Conservation (phyloP, 2,797 vertebrate genomes). For the Myotis daubentonii region DNA sequence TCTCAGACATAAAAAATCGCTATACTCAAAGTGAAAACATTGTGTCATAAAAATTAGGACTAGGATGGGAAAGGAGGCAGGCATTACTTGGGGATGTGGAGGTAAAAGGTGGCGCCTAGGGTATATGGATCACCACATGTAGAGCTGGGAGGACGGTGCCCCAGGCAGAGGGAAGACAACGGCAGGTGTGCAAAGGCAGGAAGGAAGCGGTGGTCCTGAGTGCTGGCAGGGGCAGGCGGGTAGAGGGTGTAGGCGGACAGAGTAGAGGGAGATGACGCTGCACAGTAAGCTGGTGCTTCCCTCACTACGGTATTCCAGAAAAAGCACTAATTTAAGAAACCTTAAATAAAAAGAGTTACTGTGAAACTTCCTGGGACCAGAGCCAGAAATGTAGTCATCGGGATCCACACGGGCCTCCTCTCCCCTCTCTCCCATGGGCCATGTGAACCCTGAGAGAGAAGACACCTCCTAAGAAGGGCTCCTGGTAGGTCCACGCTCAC, state of each 20-base stretch:
- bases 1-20: neutral
- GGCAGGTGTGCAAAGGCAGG: neutral
- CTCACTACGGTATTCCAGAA: too few species aligned
- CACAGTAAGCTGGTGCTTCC: neutral
- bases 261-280: neutral
- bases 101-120: neutral
- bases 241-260: fast-evolving
- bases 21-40: neutral
- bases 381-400: neutral
- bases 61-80: neutral
- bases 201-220: neutral
- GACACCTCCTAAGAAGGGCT: neutral
- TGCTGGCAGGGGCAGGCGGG: fast-evolving
- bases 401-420: fast-evolving
- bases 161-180: neutral
- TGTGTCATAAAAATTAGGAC: neutral
- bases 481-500: too few species aligned
- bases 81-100: neutral
- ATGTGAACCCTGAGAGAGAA: neutral
- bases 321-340: neutral
- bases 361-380: neutral
- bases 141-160: neutral
- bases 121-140: neutral
- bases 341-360: neutral
- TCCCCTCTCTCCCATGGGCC: neutral